Evolutionary conservation across 2,797 vertebrate genomes (phyloP).

Genomic region (Cuniculus paca): DNA sequence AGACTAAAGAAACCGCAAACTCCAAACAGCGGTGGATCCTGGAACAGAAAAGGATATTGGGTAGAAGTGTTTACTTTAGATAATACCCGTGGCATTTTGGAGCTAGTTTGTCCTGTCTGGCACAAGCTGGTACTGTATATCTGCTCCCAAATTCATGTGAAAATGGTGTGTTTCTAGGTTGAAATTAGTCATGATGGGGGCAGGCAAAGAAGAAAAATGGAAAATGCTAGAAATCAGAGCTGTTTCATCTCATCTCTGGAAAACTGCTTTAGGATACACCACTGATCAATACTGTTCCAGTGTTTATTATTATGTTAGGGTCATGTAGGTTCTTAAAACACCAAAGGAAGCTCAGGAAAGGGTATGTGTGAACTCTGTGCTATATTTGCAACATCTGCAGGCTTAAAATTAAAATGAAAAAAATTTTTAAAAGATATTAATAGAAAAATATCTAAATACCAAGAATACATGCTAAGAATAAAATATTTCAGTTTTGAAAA

Average conservation of each 20-base stretch:
- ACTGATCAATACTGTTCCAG: not conserved
- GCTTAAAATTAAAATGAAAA: conserved; percentile 4
- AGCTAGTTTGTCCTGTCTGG: not conserved
- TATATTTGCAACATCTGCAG: not conserved
- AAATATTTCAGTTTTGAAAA: not conserved
- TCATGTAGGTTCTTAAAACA: not conserved
- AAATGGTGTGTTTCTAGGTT: not conserved
- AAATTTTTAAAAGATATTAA: not conserved
- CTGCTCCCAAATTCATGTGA: not conserved
- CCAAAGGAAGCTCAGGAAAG: not conserved
- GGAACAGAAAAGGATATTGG: not conserved
- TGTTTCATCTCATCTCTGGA: not conserved
- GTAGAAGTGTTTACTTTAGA: not conserved
- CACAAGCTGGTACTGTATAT: not conserved
- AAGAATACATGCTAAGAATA: not conserved
- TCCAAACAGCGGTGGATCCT: not conserved
- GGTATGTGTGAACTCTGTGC: not conserved
- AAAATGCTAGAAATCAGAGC: not conserved
- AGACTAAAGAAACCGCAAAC: not conserved
- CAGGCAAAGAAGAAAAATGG: not conserved
- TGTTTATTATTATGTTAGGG: not conserved
- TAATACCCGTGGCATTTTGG: not conserved
- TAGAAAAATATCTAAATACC: not conserved
- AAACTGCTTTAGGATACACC: not conserved
- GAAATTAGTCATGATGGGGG: not conserved